These are phyloP conservation scores for Drosophila kikkawai DNA, from an alignment of 1,140 invertebrate species.

Conservation along the genomic window DNA sequence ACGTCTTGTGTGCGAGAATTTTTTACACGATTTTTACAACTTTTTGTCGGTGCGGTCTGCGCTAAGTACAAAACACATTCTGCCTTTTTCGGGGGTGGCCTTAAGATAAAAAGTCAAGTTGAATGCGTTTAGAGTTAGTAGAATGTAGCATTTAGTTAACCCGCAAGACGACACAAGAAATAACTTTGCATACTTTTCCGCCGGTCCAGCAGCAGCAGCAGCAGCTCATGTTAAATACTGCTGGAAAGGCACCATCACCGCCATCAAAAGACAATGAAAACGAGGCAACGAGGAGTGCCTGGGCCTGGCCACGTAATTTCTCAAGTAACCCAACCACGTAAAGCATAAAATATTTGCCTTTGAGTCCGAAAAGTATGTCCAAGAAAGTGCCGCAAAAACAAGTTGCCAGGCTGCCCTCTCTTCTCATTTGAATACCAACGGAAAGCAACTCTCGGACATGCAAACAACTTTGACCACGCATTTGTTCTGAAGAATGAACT, in stretches of 20 bases:
- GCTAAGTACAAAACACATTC: conserved; percentile 71
- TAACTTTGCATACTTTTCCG: conserved; percentile 82
- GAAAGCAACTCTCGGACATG: conserved; percentile 24
- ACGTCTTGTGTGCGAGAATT: conserved; percentile 76
- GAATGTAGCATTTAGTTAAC: conserved; percentile 58
- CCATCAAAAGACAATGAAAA: conserved; percentile 54
- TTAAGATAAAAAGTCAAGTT: conserved; percentile 75
- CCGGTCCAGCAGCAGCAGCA: conserved; percentile 20
- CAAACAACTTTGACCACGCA: conserved; percentile 81
- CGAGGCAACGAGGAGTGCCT: background rate
- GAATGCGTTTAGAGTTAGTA: conserved; percentile 65
- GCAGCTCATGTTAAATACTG: conserved; percentile 70
- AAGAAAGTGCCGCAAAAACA: conserved; percentile 68
- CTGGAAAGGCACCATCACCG: conserved; percentile 44
- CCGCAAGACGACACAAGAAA: conserved; percentile 61
- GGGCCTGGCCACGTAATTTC: conserved; percentile 77
- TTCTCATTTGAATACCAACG: conserved; percentile 74
- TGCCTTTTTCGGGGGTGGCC: background rate
- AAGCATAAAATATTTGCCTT: conserved; percentile 80
- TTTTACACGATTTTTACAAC: conserved; percentile 83
- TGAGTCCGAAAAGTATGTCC: conserved; percentile 75
- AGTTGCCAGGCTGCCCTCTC: conserved; percentile 31
- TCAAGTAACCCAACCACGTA: conserved; percentile 82
- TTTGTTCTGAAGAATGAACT: conserved; percentile 46
- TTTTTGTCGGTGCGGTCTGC: conserved; percentile 51